A percentile compares a stretch with the other conserved stretches of the same genome.
phyloP scores from a whole-genome alignment of 1,140 invertebrate genomes.

The Bombus confusus region DNA sequence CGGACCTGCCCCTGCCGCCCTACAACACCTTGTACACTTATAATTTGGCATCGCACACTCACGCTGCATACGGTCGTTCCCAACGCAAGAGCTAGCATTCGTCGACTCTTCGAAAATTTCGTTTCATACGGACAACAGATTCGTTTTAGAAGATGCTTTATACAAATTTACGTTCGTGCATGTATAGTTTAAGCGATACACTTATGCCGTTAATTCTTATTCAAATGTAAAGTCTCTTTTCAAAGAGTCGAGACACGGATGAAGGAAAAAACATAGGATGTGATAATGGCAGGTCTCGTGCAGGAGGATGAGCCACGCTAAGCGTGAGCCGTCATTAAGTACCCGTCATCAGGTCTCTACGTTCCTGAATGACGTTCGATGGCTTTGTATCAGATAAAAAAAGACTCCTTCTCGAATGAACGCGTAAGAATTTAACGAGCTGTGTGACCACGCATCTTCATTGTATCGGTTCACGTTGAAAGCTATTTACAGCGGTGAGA shows the following conservation, averaged over 20 bases:
- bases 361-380: slow-evolving; percentile 58
- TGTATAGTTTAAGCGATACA: no score
- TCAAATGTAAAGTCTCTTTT: not conserved
- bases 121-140: slow-evolving; percentile 30
- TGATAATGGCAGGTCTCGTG: slow-evolving; percentile 70
- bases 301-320: slow-evolving; percentile 68
- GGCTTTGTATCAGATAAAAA: slow-evolving; percentile 40
- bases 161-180: not conserved
- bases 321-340: slow-evolving; percentile 63
- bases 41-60: slow-evolving; percentile 75
- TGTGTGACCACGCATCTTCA: slow-evolving; percentile 5
- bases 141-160: not conserved
- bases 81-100: slow-evolving; percentile 71
- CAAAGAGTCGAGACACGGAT: slow-evolving; percentile 41
- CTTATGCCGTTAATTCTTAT: not conserved
- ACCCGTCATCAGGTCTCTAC: slow-evolving; percentile 65
- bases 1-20: slow-evolving; percentile 78
- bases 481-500: slow-evolving; percentile 42
- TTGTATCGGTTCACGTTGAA: slow-evolving; percentile 18
- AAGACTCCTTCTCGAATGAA: slow-evolving; percentile 26
- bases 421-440: slow-evolving; percentile 20
- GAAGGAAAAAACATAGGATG: slow-evolving; percentile 42
- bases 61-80: slow-evolving; percentile 69
- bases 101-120: slow-evolving; percentile 44
- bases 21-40: slow-evolving; percentile 71